phyloP scores from a whole-genome alignment of 2,113 vertebrate species.

The Calonectris borealis region DNA sequence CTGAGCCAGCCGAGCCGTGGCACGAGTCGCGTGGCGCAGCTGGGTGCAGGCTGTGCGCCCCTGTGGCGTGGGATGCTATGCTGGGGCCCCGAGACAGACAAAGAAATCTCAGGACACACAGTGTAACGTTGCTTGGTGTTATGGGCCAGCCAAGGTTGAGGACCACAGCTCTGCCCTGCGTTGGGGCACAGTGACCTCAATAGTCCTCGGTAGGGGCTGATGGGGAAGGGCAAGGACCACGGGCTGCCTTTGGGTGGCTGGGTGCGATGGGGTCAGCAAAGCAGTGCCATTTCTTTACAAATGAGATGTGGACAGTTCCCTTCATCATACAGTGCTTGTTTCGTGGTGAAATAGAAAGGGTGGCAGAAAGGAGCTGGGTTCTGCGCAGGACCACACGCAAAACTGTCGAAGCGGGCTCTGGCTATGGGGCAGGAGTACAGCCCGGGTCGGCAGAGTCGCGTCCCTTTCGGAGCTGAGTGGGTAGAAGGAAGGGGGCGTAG shows the following conservation, averaged over 20 bases:
- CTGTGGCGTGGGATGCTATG: background rate
- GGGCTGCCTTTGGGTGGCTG: background rate
- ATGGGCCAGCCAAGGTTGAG: background rate
- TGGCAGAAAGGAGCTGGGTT: background rate
- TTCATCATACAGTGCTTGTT: accelerated
- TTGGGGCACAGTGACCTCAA: background rate
- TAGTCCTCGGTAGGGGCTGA: background rate
- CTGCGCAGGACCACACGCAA: background rate
- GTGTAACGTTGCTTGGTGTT: background rate
- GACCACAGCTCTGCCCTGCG: background rate
- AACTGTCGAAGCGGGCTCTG: accelerated
- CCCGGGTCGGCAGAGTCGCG: accelerated
- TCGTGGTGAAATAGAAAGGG: background rate
- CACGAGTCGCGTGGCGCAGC: background rate
- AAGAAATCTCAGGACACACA: accelerated
- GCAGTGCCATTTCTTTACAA: accelerated
- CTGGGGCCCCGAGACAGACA: background rate
- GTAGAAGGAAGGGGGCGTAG: accelerated
- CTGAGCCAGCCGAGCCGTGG: background rate
- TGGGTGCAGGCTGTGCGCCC: background rate
- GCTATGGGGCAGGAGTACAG: background rate
- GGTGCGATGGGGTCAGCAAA: accelerated
- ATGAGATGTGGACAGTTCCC: background rate
- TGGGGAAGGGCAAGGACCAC: background rate
- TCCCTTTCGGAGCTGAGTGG: background rate